Conservation (phyloP, 2,113 vertebrate genomes). For the Butastur rufipennis region DNA sequence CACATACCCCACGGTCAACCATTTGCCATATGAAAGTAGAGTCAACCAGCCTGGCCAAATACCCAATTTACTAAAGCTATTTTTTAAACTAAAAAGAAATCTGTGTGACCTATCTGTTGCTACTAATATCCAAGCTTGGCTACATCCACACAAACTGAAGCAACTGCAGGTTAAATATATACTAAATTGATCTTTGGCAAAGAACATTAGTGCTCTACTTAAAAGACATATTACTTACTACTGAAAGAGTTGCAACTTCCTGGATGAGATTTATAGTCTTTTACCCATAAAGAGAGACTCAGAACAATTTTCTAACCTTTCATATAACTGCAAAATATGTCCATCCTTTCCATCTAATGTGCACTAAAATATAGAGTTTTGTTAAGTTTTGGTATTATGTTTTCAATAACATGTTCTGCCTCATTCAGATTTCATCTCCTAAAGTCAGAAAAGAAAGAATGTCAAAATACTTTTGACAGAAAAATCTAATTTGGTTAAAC, state of each 20-base stretch:
- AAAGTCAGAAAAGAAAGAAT: neutral
- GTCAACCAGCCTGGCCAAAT: neutral
- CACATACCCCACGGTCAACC: neutral
- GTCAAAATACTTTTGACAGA: neutral
- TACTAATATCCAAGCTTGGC: neutral
- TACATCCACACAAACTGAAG: neutral
- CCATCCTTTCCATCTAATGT: neutral
- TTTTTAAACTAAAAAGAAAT: neutral
- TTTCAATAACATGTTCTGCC: neutral
- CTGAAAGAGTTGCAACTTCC: neutral
- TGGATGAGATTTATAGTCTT: neutral
- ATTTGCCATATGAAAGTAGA: neutral
- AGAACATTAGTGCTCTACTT: neutral
- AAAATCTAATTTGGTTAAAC: conserved; percentile 3
- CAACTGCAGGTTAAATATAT: neutral
- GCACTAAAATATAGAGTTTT: neutral
- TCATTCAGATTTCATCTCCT: neutral
- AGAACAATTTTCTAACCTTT: neutral
- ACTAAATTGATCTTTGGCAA: neutral
- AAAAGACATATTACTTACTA: neutral
- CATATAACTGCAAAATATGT: neutral
- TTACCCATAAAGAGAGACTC: neutral
- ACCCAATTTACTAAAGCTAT: neutral
- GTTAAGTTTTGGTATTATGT: neutral
- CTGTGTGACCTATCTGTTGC: neutral